Base-by-base conservation (phyloP, 2,888 invertebrate genomes). In the Neelides folsomi region DNA sequence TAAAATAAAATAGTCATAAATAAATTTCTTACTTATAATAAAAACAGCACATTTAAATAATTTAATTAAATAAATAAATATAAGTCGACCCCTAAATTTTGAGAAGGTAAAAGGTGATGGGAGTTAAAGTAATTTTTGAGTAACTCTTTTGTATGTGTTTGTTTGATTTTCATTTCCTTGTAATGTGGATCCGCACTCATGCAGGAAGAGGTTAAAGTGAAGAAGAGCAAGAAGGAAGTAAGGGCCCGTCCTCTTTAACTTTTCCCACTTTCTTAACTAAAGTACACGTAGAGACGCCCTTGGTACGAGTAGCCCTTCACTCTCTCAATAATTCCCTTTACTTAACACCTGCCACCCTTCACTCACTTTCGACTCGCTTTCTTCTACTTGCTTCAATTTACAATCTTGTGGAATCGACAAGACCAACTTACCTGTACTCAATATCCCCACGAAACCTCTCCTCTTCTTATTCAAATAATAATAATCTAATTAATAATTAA, bases 191-290 rank as follows among this genome's bases (percentile, higher is more conserved):
- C 43, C 43, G 42, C n/a, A 27, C 19, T 36, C 15, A 39, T 27
- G 39, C 39, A 53, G 49, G 56, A 51, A 27, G 53, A 53, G 40
- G 53, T 12, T 44, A 53, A 54, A 53, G 44, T 55, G 46, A 57
- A 55, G 54, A 57, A 55, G 50, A 51, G 52, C 38, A 55, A 57
- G 48, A 57, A 57, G 55, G 57, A 57, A 53, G 57, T 55, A 57
- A 53, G 57, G 49, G 52, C 37, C n/a, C 18, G 36, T 46, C 27
- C 45, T 45, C 35, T 35, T 27, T 27, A 5, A 27, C 27, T 5
- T 27, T 27, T 27, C 7, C 35, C 27, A 19, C 35, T 35, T 27
- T 34, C 45, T 15, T 45, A 19, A 20, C 35, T 35, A 20, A 45
- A 20, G 34, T 45, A 45, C 20, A 45, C 13, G 15, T 45, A n/a